phyloP scores from a whole-genome alignment of 2,888 invertebrate genomes.

The Oscheius sp. region DNA sequence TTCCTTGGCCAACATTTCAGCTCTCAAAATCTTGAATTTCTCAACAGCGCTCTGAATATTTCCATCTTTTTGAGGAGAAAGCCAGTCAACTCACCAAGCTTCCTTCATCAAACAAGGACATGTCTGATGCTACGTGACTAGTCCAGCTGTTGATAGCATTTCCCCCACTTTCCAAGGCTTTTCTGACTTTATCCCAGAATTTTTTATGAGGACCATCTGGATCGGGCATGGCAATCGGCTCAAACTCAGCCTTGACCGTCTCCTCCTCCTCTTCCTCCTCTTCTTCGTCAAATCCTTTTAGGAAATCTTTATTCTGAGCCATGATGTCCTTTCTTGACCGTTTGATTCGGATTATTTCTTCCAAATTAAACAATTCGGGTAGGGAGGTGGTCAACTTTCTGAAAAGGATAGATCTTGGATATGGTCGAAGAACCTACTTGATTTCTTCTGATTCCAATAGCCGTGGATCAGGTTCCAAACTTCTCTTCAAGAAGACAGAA shows the following conservation, averaged over 20 bases:
- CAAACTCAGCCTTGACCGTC: background rate
- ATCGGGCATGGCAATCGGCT: slow-evolving; percentile 7
- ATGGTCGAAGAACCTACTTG: background rate
- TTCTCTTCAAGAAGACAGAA: slow-evolving; percentile 31
- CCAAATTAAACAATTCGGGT: slow-evolving; percentile 12
- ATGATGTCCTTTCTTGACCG: background rate
- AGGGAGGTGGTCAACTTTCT: background rate
- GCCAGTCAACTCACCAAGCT: background rate
- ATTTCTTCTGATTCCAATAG: background rate
- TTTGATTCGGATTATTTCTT: slow-evolving; percentile 14
- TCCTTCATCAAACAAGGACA: slow-evolving; percentile 13
- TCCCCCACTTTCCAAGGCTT: slow-evolving; percentile 22
- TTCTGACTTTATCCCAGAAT: slow-evolving; percentile 18
- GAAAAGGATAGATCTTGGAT: background rate
- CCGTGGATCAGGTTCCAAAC: slow-evolving; percentile 10
- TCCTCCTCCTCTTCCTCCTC: slow-evolving; percentile 15
- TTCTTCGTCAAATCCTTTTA: slow-evolving; percentile 26
- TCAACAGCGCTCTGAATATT: slow-evolving; percentile 7
- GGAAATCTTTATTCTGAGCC: slow-evolving; percentile 19
- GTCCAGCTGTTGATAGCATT: slow-evolving; percentile 11
- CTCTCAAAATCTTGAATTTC: slow-evolving; percentile 13
- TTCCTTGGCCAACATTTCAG: slow-evolving; percentile 15
- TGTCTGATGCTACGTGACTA: slow-evolving; percentile 17
- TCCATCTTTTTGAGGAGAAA: background rate
- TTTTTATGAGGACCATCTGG: slow-evolving; percentile 29